Conservation (phyloP, 1,140 invertebrate genomes). For the Archivesica marissinica region DNA sequence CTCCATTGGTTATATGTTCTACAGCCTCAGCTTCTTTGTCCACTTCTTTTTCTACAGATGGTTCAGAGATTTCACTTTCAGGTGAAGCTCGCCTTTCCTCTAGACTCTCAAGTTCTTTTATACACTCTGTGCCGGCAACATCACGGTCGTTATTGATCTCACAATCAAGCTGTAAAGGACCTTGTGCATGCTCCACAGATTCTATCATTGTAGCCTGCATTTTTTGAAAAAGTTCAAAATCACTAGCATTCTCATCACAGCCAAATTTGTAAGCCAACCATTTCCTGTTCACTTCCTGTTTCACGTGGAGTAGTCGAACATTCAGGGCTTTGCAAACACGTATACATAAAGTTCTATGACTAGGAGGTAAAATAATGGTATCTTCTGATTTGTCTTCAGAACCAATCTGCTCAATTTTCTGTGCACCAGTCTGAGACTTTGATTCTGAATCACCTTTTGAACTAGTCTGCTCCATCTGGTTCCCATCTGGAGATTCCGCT, state of each 20-base stretch:
- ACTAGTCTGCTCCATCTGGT: background rate
- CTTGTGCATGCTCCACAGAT: slow-evolving; percentile 1
- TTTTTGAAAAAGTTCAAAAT: slow-evolving; percentile 43
- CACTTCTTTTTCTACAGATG: background rate
- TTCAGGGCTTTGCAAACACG: slow-evolving; percentile 43
- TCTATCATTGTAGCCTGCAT: slow-evolving; percentile 37
- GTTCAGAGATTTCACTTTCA: slow-evolving; percentile 19
- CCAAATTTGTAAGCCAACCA: slow-evolving; percentile 46
- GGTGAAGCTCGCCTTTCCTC: background rate
- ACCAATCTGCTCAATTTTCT: background rate
- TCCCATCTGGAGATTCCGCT: background rate
- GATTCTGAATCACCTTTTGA: background rate
- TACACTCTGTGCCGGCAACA: background rate
- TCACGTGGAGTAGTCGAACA: slow-evolving; percentile 33
- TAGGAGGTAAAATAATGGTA: slow-evolving; percentile 1
- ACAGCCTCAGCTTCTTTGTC: background rate
- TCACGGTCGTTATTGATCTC: background rate
- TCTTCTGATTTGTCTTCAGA: slow-evolving; percentile 7
- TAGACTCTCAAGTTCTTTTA: slow-evolving; percentile 31
- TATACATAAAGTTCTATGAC: slow-evolving; percentile 51
- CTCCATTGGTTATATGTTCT: background rate
- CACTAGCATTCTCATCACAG: slow-evolving; percentile 32
- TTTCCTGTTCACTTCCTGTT: slow-evolving; percentile 46
- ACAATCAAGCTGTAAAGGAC: background rate
- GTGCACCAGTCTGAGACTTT: too few relatives aligned